Evolutionary conservation across 2,797 vertebrate genomes (phyloP), one percentile per base, ranked within the genome.

Genomic region (Sebastes wilsoni): DNA sequence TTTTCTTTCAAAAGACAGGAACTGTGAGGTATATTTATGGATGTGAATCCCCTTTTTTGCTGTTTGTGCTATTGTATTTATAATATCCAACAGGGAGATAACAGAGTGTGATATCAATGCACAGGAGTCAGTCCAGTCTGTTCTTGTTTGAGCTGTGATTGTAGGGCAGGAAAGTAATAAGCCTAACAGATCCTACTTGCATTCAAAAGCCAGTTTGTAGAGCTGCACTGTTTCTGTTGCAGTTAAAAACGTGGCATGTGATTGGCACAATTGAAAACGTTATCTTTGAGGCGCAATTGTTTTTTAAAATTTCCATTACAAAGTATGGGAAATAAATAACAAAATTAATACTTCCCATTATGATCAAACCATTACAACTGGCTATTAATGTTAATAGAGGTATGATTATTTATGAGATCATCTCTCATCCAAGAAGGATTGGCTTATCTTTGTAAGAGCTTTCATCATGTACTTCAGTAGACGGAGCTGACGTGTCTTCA

Each of bases 201-300:
- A 65, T 76, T 75, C 34, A 75, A 81, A 83, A 64, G 71, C 36
- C 22, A 49, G 30, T 32, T 80, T 34, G 36, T 66, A 64, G 22
- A 36, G 14, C 32, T 22, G 46, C 36, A 46, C 60, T 59, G 66
- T 68, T 71, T 67, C 11, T 61, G 46, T 49, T 27, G 20, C 34
- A 8, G 54, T 46, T 75, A 58, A 34, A 75, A 69, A 73, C 18
- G 25, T 66, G 22, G 72, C 52, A 11, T 69, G 67, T 75, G 72
- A 87, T 88, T 75, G 10, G 34, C 18, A 72, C 71, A 71, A 67
- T 67, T 12, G 38, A 54, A 81, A 61, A 73, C 59, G 54, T 69
- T 71, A 66, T 80, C 77, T 93, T 92, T 93, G 87, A 90, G 85
- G 83, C 90, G 80, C 80, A 89, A 92, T 18, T 14, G 49, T 82